Evolutionary conservation across 2,113 vertebrate species (phyloP), one percentile per base, ranked within the genome.

Genomic region (Labeo catla): DNA sequence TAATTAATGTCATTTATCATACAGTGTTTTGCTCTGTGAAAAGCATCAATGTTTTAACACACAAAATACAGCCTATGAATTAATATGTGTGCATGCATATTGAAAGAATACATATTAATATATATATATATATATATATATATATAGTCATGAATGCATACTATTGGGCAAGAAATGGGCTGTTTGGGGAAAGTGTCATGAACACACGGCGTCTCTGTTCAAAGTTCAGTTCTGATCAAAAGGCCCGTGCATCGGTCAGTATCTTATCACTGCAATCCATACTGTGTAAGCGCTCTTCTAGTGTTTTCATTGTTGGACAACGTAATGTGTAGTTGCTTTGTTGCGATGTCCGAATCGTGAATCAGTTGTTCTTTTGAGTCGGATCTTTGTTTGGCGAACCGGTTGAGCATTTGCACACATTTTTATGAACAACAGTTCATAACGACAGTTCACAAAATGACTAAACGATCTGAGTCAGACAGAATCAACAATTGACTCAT

Each of bases 221-320:
- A 93, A 94, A 95, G 94, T 94, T 92, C 92, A 93, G 4, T 34
- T 49, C 39, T 43, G 70, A 66, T n/a, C 28, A 54, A 8, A n/a
- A 68, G 28, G n/a, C 6, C 16, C 73, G 85, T 65, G 16, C 59
- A 70, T 13, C 36, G 85, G 28, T 76, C 0, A 52, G 34, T 59
- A 28, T 57, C 76, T 80, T 89, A 76, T 85, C 68, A 49, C 1
- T 19, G 23, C 54, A 12, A 16, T 63, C 47, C 11, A 8, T 0
- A 39, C 16, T 36, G 65, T 50, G 36, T 0, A 36, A 6, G 34
- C 68, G 39, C 3, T 72, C 5, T 8, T 72, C 28, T 8, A 4
- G 1, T 19, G 68, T 39, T 63, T 52, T 13, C 19, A 54, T 19
- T 47, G 23, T 81, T 63, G 6, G 3, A 34, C 16, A 81, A 23